These are phyloP conservation scores for Lordiphosa collinella DNA, from an alignment of 1,140 invertebrate genomes.

Conservation along the genomic window DNA sequence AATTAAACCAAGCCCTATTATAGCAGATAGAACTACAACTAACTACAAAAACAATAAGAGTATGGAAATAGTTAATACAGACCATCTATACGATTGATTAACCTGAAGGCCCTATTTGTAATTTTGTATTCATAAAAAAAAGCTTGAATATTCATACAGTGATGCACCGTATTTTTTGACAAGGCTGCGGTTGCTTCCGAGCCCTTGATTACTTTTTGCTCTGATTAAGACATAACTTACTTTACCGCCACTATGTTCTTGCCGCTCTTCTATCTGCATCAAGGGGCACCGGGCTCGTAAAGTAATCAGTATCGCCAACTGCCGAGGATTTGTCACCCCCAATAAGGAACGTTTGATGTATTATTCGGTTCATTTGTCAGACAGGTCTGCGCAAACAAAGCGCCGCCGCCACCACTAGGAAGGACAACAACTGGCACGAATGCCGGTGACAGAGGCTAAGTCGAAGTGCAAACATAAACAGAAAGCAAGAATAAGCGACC, in stretches of 20 bases:
- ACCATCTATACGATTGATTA: too few species aligned
- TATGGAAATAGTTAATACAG: too few species aligned
- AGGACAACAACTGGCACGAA: constrained; percentile 25
- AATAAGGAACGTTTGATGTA: constrained; percentile 79
- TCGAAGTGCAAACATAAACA: constrained; percentile 44
- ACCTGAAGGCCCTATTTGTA: not conserved
- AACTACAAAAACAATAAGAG: too few species aligned
- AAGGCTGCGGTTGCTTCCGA: not conserved
- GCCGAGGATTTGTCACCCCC: constrained; percentile 77
- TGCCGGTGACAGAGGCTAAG: constrained; percentile 54
- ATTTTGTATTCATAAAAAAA: too few species aligned
- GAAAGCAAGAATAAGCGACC: constrained; percentile 20
- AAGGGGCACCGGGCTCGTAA: constrained; percentile 25
- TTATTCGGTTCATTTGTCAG: constrained; percentile 79
- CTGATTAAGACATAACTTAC: constrained; percentile 21
- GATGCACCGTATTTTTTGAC: not conserved
- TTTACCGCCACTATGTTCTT: constrained; percentile 12
- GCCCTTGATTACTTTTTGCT: constrained; percentile 46
- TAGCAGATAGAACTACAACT: too few species aligned
- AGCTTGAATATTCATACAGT: not conserved
- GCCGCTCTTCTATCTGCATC: not conserved
- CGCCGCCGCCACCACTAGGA: constrained; percentile 32
- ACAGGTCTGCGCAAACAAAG: constrained; percentile 79
- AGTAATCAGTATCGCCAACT: constrained; percentile 68
- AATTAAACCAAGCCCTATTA: too few species aligned